phyloP scores from a whole-genome alignment of 1,140 invertebrate genomes.

The Batillaria attramentaria region DNA sequence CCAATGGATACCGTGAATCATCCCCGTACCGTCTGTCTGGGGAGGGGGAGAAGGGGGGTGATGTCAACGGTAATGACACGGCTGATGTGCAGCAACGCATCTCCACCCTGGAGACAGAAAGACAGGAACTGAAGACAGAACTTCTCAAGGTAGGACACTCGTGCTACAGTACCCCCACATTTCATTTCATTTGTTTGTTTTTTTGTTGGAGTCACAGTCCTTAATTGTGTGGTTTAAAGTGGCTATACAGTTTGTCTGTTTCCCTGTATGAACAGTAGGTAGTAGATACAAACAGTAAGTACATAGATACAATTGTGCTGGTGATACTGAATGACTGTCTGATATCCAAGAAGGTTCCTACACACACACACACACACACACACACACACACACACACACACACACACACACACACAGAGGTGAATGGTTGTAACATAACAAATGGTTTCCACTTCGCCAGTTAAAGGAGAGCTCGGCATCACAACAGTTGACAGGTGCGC shows the following conservation, averaged over 20 bases:
- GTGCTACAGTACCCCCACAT: neutral
- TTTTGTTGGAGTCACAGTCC: too few species aligned
- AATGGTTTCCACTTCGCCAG: slow-evolving; percentile 17
- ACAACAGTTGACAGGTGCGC: slow-evolving; percentile 13
- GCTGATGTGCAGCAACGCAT: slow-evolving; percentile 2
- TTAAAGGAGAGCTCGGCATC: slow-evolving; percentile 24
- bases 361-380: too few species aligned
- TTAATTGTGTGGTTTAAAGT: too few species aligned
- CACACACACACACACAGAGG: neutral
- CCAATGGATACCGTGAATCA: slow-evolving; percentile 12
- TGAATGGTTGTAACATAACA: neutral
- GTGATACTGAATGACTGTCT: too few species aligned
- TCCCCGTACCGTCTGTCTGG: neutral
- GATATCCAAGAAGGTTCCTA: too few species aligned
- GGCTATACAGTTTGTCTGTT: too few species aligned
- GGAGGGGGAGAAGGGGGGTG: neutral
- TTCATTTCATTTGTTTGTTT: neutral
- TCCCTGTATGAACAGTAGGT: too few species aligned
- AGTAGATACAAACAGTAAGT: too few species aligned
- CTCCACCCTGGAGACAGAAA: slow-evolving; percentile 23
- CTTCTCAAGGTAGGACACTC: slow-evolving; percentile 18
- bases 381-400: neutral
- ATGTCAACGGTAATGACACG: neutral
- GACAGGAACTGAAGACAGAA: slow-evolving; percentile 27
- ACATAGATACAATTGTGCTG: too few species aligned